Evolutionary conservation across 2,797 vertebrate genomes (phyloP).

Genomic region (Coracias cyanogaster): DNA sequence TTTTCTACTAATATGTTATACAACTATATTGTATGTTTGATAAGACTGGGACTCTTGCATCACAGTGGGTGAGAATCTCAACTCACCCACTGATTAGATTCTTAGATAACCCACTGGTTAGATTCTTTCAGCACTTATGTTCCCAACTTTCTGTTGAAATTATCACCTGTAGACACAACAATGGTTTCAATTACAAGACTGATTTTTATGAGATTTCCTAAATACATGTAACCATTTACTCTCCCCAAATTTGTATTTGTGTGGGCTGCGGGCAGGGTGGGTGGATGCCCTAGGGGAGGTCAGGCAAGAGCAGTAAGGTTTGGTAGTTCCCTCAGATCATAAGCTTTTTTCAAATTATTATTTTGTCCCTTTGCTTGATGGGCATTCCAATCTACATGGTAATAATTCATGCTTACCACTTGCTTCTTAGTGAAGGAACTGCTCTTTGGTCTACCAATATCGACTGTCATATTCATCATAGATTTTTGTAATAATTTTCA

Average conservation of each 20-base stretch:
- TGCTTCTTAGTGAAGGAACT: neutral
- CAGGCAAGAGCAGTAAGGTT: neutral
- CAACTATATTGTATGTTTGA: neutral
- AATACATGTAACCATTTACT: neutral
- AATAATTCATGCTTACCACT: neutral
- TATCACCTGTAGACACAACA: neutral
- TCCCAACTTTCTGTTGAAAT: neutral
- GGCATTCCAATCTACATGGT: neutral
- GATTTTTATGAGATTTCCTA: neutral
- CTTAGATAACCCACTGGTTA: too few species aligned
- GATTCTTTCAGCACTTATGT: neutral
- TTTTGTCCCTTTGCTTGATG: neutral
- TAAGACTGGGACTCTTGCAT: neutral
- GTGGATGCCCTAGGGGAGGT: neutral
- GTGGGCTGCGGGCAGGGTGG: neutral
- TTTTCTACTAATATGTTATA: neutral
- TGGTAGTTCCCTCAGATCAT: neutral
- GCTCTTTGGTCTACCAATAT: neutral
- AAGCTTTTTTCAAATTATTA: neutral
- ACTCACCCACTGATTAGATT: too few species aligned
- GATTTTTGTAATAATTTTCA: neutral
- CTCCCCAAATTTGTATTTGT: accelerated
- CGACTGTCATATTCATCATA: neutral
- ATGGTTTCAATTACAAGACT: neutral
- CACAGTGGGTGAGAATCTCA: neutral